phyloP scores from a whole-genome alignment of 2,888 invertebrate genomes.

The Lasioglossum morio region DNA sequence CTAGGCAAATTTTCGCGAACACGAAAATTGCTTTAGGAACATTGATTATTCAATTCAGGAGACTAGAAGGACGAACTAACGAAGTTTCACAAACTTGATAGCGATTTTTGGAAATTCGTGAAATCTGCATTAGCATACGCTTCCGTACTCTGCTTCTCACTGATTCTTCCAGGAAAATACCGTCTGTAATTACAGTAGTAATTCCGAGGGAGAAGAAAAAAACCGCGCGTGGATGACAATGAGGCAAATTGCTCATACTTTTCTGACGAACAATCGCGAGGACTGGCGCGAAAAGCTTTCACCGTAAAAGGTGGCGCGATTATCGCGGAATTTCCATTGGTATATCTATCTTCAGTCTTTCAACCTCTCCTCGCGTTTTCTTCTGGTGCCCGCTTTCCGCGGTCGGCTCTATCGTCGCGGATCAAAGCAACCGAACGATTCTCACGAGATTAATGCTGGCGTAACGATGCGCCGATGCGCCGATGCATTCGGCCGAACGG shows the following conservation, averaged over 20 bases:
- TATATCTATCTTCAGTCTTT: no score
- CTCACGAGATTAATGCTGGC: slow-evolving; percentile 59
- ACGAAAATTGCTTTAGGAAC: neutral
- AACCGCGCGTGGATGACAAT: neutral
- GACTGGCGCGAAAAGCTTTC: slow-evolving; percentile 29
- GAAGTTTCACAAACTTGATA: neutral
- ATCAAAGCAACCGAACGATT: slow-evolving; percentile 37
- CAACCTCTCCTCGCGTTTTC: neutral
- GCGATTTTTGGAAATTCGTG: neutral
- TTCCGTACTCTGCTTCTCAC: neutral
- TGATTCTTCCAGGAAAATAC: neutral
- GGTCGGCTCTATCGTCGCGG: neutral
- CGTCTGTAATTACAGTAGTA: neutral
- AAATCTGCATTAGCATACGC: neutral
- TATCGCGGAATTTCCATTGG: slow-evolving; percentile 31
- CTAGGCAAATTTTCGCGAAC: neutral
- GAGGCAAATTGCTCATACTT: neutral
- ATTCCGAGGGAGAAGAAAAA: neutral
- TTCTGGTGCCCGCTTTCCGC: neutral
- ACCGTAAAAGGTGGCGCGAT: slow-evolving; percentile 12
- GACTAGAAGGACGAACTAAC: neutral
- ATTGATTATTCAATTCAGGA: neutral
- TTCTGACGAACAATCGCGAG: neutral
- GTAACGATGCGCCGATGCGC: slow-evolving; percentile 52
- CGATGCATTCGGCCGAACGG: slow-evolving; percentile 31